Conservation (phyloP, 2,888 invertebrate genomes). For the Tricholauxania praeusta region DNA sequence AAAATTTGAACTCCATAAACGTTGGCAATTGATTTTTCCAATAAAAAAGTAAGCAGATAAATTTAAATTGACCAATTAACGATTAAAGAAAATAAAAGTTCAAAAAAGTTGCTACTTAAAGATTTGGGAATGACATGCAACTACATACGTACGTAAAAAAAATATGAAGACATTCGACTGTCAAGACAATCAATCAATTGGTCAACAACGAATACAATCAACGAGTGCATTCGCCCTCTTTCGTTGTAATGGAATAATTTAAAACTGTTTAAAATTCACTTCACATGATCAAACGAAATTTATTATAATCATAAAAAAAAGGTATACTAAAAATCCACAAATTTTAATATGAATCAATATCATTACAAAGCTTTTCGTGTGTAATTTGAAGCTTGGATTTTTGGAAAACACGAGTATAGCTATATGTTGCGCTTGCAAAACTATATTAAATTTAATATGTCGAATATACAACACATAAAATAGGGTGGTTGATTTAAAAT, state of each 20-base stretch:
- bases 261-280: constrained; percentile 59
- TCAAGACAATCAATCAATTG: constrained; percentile 25
- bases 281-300: constrained; percentile 50
- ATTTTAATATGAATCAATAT: constrained; percentile 14
- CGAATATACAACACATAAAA: too few species aligned
- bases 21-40: too few species aligned
- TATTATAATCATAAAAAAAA: constrained; percentile 13
- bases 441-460: too few species aligned
- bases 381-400: constrained; percentile 17
- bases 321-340: not conserved
- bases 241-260: constrained; percentile 58
- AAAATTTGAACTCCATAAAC: too few species aligned
- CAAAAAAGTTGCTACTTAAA: too few species aligned
- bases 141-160: not conserved
- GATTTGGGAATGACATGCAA: not conserved
- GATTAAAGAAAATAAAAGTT: too few species aligned
- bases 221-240: constrained; percentile 51
- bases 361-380: constrained; percentile 11
- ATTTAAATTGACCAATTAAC: too few species aligned
- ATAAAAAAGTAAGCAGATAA: too few species aligned
- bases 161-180: constrained; percentile 1
- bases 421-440: too few species aligned
- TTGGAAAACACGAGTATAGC: not conserved
- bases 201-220: constrained; percentile 18
- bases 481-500: too few species aligned